Evolutionary conservation across 2,888 invertebrate species (phyloP).

Genomic region (Cetonia aurata): DNA sequence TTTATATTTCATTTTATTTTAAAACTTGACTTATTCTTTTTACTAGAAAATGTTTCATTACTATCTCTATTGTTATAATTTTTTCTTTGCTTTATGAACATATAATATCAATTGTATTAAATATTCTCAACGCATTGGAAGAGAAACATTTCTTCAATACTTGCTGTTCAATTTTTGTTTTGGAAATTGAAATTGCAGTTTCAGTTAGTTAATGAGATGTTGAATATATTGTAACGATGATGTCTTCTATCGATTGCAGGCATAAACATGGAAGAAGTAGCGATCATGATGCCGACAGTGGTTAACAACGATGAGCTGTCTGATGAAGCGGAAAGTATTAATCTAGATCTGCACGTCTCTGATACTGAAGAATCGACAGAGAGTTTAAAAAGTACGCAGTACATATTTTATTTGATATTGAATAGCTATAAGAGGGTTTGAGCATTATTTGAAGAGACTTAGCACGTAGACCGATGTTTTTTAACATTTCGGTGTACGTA

Average conservation of each 20-base stretch:
- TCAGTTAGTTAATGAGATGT: not conserved
- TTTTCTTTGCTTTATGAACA: no score
- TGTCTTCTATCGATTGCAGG: constrained; percentile 9
- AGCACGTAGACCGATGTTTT: no score
- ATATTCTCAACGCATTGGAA: no score
- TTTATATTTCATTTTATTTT: no score
- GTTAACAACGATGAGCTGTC: constrained; percentile 40
- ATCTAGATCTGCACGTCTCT: constrained; percentile 47
- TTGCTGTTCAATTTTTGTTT: not conserved
- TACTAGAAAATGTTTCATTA: no score
- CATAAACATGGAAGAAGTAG: constrained; percentile 40
- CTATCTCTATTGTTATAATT: no score
- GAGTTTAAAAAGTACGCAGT: constrained; percentile 35
- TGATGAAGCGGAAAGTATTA: constrained; percentile 44
- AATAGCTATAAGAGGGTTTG: not conserved
- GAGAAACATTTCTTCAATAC: not conserved
- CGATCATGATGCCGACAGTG: constrained; percentile 32
- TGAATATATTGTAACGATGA: not conserved
- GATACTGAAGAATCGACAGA: constrained; percentile 46
- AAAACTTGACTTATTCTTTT: no score
- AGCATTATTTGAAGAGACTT: no score
- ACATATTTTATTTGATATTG: not conserved
- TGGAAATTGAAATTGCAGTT: not conserved
- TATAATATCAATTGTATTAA: no score
- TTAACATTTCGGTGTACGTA: no score